These are phyloP conservation scores for Oplegnathus fasciatus DNA, from an alignment of 2,113 vertebrate genomes.

Conservation along the genomic window DNA sequence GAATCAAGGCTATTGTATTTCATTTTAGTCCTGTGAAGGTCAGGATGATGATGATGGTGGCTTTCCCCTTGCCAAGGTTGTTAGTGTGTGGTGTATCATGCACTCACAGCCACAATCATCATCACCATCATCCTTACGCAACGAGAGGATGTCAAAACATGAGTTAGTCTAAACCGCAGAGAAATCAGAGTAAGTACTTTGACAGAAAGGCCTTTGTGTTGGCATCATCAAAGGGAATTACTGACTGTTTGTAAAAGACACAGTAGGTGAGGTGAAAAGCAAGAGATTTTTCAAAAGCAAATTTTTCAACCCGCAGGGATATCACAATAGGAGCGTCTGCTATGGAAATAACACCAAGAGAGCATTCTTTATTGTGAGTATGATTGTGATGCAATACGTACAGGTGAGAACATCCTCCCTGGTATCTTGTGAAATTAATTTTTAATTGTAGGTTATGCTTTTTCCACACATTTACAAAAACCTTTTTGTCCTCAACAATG, in stretches of 20 bases:
- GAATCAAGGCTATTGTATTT: constrained; percentile 64
- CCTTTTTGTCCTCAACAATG: not conserved
- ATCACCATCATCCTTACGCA: constrained; percentile 23
- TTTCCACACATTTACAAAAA: not conserved
- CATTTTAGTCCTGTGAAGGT: constrained; percentile 52
- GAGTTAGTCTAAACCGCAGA: constrained; percentile 29
- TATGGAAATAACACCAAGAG: constrained; percentile 6
- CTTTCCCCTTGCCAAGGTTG: constrained; percentile 51
- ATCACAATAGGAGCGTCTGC: constrained; percentile 17
- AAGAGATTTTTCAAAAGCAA: constrained; percentile 34
- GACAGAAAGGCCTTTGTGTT: constrained; percentile 44
- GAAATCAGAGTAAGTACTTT: constrained; percentile 40
- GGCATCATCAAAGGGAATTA: constrained; percentile 49
- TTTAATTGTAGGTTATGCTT: not conserved
- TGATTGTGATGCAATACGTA: constrained; percentile 27
- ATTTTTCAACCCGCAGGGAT: constrained; percentile 24
- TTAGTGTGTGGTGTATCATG: constrained; percentile 8
- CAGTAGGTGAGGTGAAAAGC: constrained; percentile 41
- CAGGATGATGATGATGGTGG: constrained; percentile 30
- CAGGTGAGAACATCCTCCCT: not conserved
- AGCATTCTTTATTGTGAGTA: constrained; percentile 9
- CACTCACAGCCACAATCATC: constrained; percentile 13
- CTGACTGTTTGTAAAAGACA: constrained; percentile 44
- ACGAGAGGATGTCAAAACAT: constrained; percentile 52
- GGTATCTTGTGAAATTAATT: constrained; percentile 5